Evolutionary conservation across 2,888 invertebrate genomes (phyloP).

Genomic region (Liodrosophila aerea): DNA sequence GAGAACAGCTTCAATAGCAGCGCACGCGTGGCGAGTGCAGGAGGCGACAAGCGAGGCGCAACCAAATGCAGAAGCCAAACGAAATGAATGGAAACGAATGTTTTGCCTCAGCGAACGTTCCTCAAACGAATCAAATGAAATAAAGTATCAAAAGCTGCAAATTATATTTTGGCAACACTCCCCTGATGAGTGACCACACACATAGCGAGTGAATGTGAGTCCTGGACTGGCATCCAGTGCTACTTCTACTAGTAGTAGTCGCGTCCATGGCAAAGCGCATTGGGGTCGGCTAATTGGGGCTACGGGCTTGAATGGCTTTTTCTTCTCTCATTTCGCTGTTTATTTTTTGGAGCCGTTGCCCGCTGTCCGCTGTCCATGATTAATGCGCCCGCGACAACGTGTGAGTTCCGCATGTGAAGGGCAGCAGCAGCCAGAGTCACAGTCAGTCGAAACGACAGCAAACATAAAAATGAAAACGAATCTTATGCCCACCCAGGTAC

Average conservation of each 20-base stretch:
- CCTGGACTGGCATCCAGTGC: constrained; percentile 11
- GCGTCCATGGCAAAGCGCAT: constrained; percentile 43
- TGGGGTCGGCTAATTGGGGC: constrained; percentile 48
- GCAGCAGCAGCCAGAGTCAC: constrained; percentile 19
- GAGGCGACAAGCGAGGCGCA: constrained; percentile 78
- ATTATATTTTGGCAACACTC: no score
- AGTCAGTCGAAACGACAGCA: constrained; percentile 36
- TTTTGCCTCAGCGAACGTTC: constrained; percentile 67
- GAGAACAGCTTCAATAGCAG: constrained; percentile 44
- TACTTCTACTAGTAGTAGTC: constrained; percentile 45
- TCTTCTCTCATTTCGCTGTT: constrained; percentile 8
- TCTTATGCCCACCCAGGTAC: constrained; percentile 68
- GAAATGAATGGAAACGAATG: constrained; percentile 71
- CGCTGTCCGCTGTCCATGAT: constrained; percentile 51
- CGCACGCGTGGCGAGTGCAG: constrained; percentile 78
- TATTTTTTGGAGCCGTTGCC: constrained; percentile 43
- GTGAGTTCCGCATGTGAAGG: constrained; percentile 72
- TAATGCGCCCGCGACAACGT: constrained; percentile 74
- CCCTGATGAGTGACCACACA: constrained; percentile 61
- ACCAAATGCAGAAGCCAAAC: constrained; percentile 51
- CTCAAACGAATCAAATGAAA: no score
- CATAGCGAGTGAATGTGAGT: constrained; percentile 10
- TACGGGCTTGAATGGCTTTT: constrained; percentile 31
- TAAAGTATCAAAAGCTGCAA: no score
- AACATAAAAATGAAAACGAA: constrained; percentile 73